A percentile compares a stretch with the other conserved stretches of the same genome.
phyloP scores from a whole-genome alignment of 1,140 invertebrate species.

The Coelopa frigida region DNA sequence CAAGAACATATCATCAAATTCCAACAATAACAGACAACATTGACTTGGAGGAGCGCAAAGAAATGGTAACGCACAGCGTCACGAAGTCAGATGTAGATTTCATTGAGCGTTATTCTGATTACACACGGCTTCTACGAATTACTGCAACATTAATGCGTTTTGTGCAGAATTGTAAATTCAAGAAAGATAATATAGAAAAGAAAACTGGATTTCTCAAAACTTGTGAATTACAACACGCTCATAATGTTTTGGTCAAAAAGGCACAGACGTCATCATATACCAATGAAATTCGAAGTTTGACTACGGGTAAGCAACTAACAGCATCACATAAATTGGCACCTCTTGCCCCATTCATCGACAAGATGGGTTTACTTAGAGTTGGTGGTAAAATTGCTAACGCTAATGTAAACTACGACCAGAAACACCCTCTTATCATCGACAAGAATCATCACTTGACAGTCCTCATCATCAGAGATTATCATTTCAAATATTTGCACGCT shows the following conservation, averaged over 20 bases:
- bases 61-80: not conserved
- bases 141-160: conserved; percentile 1
- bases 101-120: conserved; percentile 3
- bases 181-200: not conserved
- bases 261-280: conserved; percentile 1
- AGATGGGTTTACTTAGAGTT: conserved; percentile 8
- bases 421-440: conserved; percentile 4
- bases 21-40: not conserved
- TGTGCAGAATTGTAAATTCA: not conserved
- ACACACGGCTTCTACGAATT: not conserved
- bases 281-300: conserved; percentile 1
- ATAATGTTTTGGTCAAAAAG: conserved; percentile 3
- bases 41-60: not conserved
- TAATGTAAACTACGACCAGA: conserved; percentile 4
- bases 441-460: conserved; percentile 5
- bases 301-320: not conserved
- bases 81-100: not conserved
- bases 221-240: not conserved
- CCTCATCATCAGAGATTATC: conserved; percentile 2
- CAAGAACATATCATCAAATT: not conserved
- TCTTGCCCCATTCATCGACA: conserved; percentile 6
- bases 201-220: conserved; percentile 1
- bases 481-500: conserved; percentile 6
- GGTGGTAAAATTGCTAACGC: conserved; percentile 10
- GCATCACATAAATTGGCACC: not conserved